Base-by-base conservation (phyloP, 92 coral and sea anemone genomes). In the Ricordea florida region DNA sequence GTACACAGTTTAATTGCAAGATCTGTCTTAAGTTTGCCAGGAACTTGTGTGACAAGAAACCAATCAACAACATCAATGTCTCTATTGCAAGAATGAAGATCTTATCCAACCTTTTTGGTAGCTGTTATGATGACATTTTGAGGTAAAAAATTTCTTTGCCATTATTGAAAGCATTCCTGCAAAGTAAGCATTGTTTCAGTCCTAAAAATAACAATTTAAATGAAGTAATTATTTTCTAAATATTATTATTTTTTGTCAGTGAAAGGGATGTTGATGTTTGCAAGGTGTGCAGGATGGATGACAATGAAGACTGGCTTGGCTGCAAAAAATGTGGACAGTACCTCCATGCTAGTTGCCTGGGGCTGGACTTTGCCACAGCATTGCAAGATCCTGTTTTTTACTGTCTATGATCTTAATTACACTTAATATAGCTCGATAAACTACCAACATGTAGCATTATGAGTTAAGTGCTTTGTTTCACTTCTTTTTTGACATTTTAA, bases 231-330 rank as follows among this genome's bases (percentile, higher is more conserved):
- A 51, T 23, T 33, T 43, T 13, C 3, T 37, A 31, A 4, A 13
- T 42, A 2, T 3, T 2, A 46, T 78, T 57, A 3, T 32, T 48
- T 40, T 48, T 26, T 26, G 15, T 5, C 45, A 69, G 71, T 20
- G 62, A 50, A 38, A 62, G 83, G 41, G 42, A 67, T 35, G 30
- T 18, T 11, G 4, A 10, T 17, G 79, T 84, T 6, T 84, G 85
- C 27, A 84, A 84, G 15, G 51, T 63, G 3, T 85, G 82, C 35
- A 29, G 52, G 28, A 20, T 32, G 53, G 86, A 79, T 45, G 86
- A 85, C 64, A 79, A 72, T 46, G 90, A 71, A 34, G 90, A 85
- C 76, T 71, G 90, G 86, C 82, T 85, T 2, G 90, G 86, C 16
- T 79, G 90, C 51, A 72, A 85, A 3, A 57, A 40, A 11, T 85